Evolutionary conservation across 2,113 vertebrate species (phyloP).

Genomic region (Plecotus auritus): DNA sequence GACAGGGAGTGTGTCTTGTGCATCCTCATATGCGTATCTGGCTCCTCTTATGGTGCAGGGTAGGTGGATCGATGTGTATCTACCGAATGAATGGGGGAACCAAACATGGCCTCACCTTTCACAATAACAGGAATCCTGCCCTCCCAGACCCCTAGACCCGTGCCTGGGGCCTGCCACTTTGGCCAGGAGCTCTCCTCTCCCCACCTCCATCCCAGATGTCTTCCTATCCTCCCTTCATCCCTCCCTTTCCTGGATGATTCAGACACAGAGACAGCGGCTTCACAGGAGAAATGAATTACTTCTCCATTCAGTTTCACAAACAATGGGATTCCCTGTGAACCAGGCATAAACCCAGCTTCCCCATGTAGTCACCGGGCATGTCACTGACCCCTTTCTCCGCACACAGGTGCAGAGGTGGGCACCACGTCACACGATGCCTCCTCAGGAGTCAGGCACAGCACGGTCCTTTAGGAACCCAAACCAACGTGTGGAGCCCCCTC

Average conservation of each 20-base stretch:
- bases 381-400: background rate
- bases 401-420: background rate
- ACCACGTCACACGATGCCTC: background rate
- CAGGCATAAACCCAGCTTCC: background rate
- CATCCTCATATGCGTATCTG: accelerated
- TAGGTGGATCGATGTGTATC: background rate
- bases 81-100: no score
- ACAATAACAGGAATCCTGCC: background rate
- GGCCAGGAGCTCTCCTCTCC: background rate
- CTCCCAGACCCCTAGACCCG: background rate
- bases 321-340: background rate
- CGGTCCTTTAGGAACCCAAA: background rate
- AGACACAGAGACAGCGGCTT: background rate
- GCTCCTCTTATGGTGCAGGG: background rate
- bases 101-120: background rate
- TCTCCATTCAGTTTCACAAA: background rate
- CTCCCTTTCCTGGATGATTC: background rate
- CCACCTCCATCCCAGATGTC: no score
- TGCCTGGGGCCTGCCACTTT: background rate
- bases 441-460: background rate
- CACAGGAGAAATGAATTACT: background rate
- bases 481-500: background rate
- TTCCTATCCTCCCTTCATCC: background rate
- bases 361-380: accelerated
- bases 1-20: background rate